Evolutionary conservation across 2,797 vertebrate species (phyloP), one percentile per base, ranked within the genome.

Genomic region (Pipistrellus kuhlii): DNA sequence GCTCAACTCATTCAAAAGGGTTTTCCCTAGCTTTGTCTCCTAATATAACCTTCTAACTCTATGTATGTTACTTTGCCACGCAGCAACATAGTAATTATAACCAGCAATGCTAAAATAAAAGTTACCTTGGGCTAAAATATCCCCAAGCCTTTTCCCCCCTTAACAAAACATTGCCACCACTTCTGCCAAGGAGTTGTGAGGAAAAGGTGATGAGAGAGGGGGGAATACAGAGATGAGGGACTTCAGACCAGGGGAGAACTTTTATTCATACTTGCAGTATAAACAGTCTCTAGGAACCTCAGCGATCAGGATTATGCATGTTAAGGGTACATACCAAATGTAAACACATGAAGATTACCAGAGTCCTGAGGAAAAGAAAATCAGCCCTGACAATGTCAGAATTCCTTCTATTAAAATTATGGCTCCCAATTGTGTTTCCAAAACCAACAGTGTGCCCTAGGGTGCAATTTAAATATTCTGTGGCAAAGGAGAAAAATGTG

Each of bases 31-130:
- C 18, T 59, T 46, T 55, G 5, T 17, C 5, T 88, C 6, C 46
- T 76, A 68, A 66, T 21, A 75, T 23, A 83, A 75, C 53, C 38
- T 68, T 86, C 66, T 92, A n/a, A 13, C 17, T 90, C n/a, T 44
- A 6, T 20, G 3, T 27, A 89, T 71, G 57, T 89, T 83, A 53
- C 14, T 90, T 66, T 86, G n/a, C 46, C 73, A n/a, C 59, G 27
- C 10, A 93, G 7, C 14, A 83, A 71, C 44, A 83, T 5, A 25
- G 25, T 66, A 91, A 91, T 87, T 69, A 93, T 11, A 96, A 72
- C 35, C 44, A 85, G 48, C 77, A 20, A 92, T 83, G 20, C 32
- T 85, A 68, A 92, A 91, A 88, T 51, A 85, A 95, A 94, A 94
- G 46, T 82, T 53, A 82, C 8, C 0, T 38, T n/a, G 30, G 32